Conservation (phyloP, 2,113 vertebrate genomes). For the Myotis lucifugus region DNA sequence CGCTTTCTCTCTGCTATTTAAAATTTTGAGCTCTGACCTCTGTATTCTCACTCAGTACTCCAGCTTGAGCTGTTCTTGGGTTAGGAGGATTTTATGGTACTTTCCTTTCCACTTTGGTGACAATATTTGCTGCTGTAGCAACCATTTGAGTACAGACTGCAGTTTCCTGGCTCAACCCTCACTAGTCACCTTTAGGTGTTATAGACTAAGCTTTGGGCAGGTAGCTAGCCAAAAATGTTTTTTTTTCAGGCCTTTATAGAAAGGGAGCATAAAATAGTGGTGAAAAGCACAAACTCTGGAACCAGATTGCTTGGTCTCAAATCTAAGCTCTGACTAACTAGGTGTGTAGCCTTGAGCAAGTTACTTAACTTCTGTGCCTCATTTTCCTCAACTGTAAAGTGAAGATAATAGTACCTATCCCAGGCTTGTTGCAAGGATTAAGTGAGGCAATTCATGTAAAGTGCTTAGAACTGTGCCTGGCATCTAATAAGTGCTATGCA, state of each 20-base stretch:
- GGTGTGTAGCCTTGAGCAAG: constrained; percentile 12
- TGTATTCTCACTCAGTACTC: constrained; percentile 34
- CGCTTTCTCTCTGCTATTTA: constrained; percentile 12
- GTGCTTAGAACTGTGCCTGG: constrained; percentile 10
- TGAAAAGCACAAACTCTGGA: constrained; percentile 39
- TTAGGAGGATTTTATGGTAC: constrained; percentile 49
- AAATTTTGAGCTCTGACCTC: constrained; percentile 25
- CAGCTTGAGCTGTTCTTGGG: constrained; percentile 40
- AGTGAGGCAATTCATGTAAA: not conserved
- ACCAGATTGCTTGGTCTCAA: constrained; percentile 5
- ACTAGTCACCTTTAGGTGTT: not conserved
- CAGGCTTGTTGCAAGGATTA: not conserved
- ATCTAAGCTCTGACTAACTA: not conserved
- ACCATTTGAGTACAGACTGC: constrained; percentile 30
- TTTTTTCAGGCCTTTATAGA: constrained; percentile 9
- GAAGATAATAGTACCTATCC: not conserved
- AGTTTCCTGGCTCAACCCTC: not conserved
- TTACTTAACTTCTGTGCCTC: constrained; percentile 21
- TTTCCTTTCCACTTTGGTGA: constrained; percentile 54
- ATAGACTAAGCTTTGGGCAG: not conserved
- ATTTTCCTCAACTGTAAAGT: constrained; percentile 36
- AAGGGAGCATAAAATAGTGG: not conserved
- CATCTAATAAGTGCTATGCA: constrained; percentile 18
- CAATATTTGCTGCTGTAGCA: constrained; percentile 35
- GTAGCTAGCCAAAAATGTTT: not conserved